These are phyloP conservation scores for Schizopygopsis pylzovi DNA, from an alignment of 2,797 vertebrate genomes.

Conservation along the genomic window DNA sequence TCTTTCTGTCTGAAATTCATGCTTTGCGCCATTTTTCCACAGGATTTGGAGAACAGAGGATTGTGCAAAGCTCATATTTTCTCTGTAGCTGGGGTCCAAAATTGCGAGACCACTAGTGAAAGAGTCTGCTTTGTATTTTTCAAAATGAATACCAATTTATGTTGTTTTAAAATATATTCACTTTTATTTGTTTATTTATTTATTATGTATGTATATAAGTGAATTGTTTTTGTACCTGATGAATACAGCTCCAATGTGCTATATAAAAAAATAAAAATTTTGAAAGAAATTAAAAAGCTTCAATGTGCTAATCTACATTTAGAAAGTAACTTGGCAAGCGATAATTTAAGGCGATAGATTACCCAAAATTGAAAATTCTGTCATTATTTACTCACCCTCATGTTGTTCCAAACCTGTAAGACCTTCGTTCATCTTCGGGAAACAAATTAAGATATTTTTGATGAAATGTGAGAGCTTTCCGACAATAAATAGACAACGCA, in stretches of 20 bases:
- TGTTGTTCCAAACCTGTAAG: no score
- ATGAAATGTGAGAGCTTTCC: no score
- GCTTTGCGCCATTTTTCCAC: slow-evolving; percentile 15
- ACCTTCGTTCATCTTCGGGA: no score
- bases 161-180: not conserved
- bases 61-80: slow-evolving; percentile 5
- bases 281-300: not conserved
- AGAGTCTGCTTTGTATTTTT: not conserved
- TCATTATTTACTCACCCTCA: no score
- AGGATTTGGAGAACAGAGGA: slow-evolving; percentile 15
- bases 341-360: not conserved
- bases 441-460: no score
- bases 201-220: no score
- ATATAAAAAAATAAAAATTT: not conserved
- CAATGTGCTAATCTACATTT: not conserved
- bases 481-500: no score
- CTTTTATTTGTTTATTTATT: no score
- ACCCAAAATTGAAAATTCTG: no score
- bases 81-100: not conserved
- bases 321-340: not conserved
- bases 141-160: not conserved
- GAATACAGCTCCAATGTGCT: not conserved
- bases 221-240: not conserved
- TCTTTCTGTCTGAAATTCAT: slow-evolving; percentile 14
- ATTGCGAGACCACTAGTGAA: not conserved